Evolutionary conservation across 2,888 invertebrate species (phyloP).

Genomic region (Keiferia lycopersicella): DNA sequence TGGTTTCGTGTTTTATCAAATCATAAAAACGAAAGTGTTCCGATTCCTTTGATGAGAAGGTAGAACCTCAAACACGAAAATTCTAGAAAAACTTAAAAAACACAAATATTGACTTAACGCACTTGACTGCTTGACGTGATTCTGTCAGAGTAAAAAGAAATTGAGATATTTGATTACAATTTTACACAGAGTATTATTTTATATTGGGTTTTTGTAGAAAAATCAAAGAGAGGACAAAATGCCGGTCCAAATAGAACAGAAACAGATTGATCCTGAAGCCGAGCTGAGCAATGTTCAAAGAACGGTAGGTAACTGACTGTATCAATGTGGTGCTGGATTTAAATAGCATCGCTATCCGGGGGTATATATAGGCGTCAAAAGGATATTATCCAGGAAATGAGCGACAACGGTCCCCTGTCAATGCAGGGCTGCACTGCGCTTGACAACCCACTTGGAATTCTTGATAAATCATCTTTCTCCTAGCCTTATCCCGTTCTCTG

Average conservation of each 20-base stretch:
- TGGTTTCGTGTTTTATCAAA: no score
- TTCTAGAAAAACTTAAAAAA: not conserved
- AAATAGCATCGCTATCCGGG: not conserved
- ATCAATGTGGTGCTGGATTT: not conserved
- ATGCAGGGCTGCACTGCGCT: no score
- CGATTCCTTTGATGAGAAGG: no score
- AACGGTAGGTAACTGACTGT: conserved; percentile 48
- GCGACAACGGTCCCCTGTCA: no score
- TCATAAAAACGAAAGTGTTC: no score
- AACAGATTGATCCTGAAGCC: conserved; percentile 67
- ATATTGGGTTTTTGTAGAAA: conserved; percentile 6
- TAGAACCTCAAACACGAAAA: not conserved
- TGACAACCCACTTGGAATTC: no score
- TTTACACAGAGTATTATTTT: conserved; percentile 5
- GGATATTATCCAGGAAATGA: no score
- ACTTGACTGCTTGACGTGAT: not conserved
- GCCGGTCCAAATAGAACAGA: conserved; percentile 65
- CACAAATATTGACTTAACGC: not conserved
- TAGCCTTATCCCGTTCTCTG: no score
- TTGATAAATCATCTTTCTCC: no score
- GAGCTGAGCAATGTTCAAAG: conserved; percentile 72
- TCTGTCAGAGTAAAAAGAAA: conserved; percentile 7
- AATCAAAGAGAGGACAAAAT: conserved; percentile 43
- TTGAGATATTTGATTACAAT: not conserved
- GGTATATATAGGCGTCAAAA: no score